Evolutionary conservation across 2,888 invertebrate species (phyloP), one percentile per base, ranked within the genome.

Genomic region (Augochlorella aurata): DNA sequence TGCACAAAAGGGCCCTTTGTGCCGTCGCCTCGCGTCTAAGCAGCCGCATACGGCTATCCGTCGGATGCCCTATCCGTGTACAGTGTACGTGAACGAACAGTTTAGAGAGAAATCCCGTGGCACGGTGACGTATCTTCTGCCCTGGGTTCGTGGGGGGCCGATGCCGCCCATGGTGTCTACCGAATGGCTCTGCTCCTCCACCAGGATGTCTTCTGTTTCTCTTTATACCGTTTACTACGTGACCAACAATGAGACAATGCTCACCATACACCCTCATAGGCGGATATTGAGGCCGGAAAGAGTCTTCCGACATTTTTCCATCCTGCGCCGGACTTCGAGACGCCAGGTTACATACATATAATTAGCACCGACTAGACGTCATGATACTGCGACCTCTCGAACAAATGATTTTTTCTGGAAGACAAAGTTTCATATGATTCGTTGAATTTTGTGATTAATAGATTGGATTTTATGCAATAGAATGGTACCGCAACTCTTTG

Each of bases 1-100:
- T 58, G 87, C 79, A 91, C 89, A 92, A 92, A 92, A 90, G 92
- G 88, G 88, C 86, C 90, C 92, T 92, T 92, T 93, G 92, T 92
- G 85, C 89, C 86, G 72, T 81, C 80, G 73, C 50, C 81, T 83
- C 75, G 77, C 86, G 87, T 87, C 84, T 89, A 90, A 90, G 87
- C 87, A 90, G 88, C 87, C 85, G 84, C 84, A 81, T 83, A 83
- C 81, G 81, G 72, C 21, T 58, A 58, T 58, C 54, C 78, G 77
- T 78, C 85, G 82, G 79, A 76, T 82, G 70, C 74, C 84, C 84
- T 86, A 83, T 87, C 84, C 85, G 79, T 87, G 79, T 83, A 82
- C 38, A 38, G 79, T 87, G 80, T 83, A 82, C 38, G 38, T 38
- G 38, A 38, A 38, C 65, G 29, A n/a, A 58, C 58, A 83, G 85